Evolutionary conservation across 1,140 invertebrate genomes (phyloP).

Genomic region (Drosophila rhopaloa): DNA sequence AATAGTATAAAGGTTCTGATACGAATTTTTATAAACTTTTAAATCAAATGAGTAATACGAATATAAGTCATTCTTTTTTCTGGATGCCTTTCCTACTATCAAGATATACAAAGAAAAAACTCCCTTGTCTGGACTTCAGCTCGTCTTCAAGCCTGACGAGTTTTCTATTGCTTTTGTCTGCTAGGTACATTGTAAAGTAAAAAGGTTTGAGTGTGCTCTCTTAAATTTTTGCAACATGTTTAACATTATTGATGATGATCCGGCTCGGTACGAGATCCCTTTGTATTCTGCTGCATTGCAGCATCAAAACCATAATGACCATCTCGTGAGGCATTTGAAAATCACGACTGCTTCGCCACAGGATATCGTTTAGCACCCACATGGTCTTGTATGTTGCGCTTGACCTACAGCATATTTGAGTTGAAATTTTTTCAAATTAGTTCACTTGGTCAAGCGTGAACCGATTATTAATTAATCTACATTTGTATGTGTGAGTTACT

Average conservation of each 20-base stretch:
- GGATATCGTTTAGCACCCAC: constrained; percentile 51
- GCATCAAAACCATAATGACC: constrained; percentile 50
- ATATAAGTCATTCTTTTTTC: constrained; percentile 47
- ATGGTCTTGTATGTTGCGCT: constrained; percentile 57
- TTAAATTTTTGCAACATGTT: constrained; percentile 78
- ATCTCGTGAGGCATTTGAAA: constrained; percentile 58
- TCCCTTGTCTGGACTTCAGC: constrained; percentile 46
- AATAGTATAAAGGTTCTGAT: too few relatives aligned
- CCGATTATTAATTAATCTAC: constrained; percentile 45
- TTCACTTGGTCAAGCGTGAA: constrained; percentile 58
- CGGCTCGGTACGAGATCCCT: constrained; percentile 26
- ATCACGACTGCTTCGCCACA: constrained; percentile 27
- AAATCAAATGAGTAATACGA: constrained; percentile 51
- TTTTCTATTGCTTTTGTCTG: constrained; percentile 74
- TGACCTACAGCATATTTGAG: constrained; percentile 39
- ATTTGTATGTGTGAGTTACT: constrained; percentile 1
- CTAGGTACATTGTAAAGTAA: constrained; percentile 62
- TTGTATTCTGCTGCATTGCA: constrained; percentile 38
- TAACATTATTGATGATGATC: constrained; percentile 72
- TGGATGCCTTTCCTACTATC: constrained; percentile 4
- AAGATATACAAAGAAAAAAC: constrained; percentile 26
- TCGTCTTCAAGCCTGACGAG: constrained; percentile 19
- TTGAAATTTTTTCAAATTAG: constrained; percentile 30
- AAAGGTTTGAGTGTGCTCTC: constrained; percentile 63
- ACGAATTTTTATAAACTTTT: neutral